Evolutionary conservation across 1,140 invertebrate species (phyloP).

Genomic region (Penaeus chinensis): DNA sequence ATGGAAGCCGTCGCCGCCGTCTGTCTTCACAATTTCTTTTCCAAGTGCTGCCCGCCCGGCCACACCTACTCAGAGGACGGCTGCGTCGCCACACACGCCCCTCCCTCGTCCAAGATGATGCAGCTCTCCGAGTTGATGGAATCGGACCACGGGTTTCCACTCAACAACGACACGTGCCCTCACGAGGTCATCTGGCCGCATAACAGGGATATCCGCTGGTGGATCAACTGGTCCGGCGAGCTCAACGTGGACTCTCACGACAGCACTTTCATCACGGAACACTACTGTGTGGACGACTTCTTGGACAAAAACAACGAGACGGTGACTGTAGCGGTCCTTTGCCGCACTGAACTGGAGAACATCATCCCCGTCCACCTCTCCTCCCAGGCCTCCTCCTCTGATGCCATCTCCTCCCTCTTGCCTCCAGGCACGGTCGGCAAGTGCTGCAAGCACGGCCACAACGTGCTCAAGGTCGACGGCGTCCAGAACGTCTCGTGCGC

Average conservation of each 20-base stretch:
- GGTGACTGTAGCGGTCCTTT: constrained; percentile 41
- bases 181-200: constrained; percentile 42
- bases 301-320: constrained; percentile 29
- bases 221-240: constrained; percentile 53
- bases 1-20: constrained; percentile 35
- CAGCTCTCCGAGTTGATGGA: constrained; percentile 55
- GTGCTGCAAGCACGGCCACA: constrained; percentile 51
- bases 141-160: constrained; percentile 42
- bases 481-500: background rate
- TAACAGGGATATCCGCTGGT: constrained; percentile 54
- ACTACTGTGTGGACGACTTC: constrained; percentile 59
- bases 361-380: constrained; percentile 31
- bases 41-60: constrained; percentile 51
- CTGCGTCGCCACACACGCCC: constrained; percentile 2
- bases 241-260: constrained; percentile 38
- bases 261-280: constrained; percentile 37
- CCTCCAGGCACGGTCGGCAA: constrained; percentile 49
- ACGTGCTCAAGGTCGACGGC: constrained; percentile 22
- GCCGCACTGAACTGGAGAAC: constrained; percentile 49
- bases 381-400: background rate
- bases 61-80: constrained; percentile 41
- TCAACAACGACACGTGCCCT: constrained; percentile 32
- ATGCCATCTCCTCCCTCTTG: constrained; percentile 14
- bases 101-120: constrained; percentile 44
- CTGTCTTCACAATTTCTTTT: constrained; percentile 35